Evolutionary conservation across 1,140 invertebrate species (phyloP), one percentile per base, ranked within the genome.

Genomic region (Lethocerus indicus): DNA sequence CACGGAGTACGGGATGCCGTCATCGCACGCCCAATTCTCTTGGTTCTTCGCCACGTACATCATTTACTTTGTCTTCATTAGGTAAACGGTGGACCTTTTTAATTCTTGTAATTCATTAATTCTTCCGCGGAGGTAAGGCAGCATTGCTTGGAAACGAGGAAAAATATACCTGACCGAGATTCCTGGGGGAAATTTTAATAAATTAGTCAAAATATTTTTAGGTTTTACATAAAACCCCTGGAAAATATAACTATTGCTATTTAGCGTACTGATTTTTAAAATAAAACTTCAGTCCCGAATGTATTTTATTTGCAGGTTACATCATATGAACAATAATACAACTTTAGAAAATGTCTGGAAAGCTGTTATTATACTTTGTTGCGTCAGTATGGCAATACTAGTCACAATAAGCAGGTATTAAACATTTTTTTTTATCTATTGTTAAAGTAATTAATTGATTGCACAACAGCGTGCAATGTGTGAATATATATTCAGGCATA

Each of bases 1-100:
- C 59, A 79, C 78, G 57, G 86, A 92, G 69, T 91, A 89, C 76
- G 88, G 88, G 59, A 94, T 94, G 89, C 89, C 89, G 40, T 93
- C 88, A 23, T 81, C 82, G 44, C 89, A 94, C 71, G 74, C 87
- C 56, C 88, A 92, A 67, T 87, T 90, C 65, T 82, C 89, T 69
- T 91, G 85, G 83, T 94, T 92, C 67, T 90, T 91, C 67, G 76
- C 84, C 50, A 75, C 78, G 39, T 93, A 92, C 65, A 74, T 85
- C 54, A 72, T 81, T 56, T 81, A 87, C 64, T 93, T 92, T 71
- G 74, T 90, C 58, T 78, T 83, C 58, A 78, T 90, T 58, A 84
- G 87, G 87, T 90, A 41, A 50, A 23, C 9, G 20, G 4, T 47
- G 20, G 7, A 20, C 2, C 36, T 47, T 20, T n/a, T 29, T 24